Percentiles rank a stretch among this genome's conserved stretches.
Evolutionary conservation across 2,113 vertebrate genomes (phyloP).

Genomic region (Gasterosteus nipponicus): DNA sequence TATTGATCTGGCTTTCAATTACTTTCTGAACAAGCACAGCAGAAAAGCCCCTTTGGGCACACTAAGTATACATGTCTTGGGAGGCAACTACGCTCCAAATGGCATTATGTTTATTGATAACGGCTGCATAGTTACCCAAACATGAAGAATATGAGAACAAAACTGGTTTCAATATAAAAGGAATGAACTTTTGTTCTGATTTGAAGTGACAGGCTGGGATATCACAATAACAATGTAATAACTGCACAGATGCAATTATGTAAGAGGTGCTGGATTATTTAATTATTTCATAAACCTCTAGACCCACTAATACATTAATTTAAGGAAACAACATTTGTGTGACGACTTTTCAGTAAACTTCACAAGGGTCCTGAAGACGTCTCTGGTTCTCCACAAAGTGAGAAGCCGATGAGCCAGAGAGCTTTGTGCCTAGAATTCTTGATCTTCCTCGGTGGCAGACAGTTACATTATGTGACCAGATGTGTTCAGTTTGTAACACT

Average conservation of each 20-base stretch:
- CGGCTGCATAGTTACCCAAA: not conserved
- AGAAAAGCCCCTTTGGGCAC: not conserved
- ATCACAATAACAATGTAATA: not conserved
- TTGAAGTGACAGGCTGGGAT: not conserved
- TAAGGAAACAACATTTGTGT: not conserved
- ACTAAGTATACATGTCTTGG: not conserved
- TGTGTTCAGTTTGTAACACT: conserved; percentile 8
- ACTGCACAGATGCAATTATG: not conserved
- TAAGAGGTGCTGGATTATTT: not conserved
- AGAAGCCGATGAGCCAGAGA: conserved; percentile 29
- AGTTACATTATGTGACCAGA: conserved; percentile 30
- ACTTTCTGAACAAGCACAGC: not conserved
- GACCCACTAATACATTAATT: not conserved
- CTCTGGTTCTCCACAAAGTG: conserved; percentile 7
- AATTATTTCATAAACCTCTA: not conserved
- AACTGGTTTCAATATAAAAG: not conserved
- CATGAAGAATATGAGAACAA: not conserved
- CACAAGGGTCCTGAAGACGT: conserved; percentile 1
- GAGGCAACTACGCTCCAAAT: not conserved
- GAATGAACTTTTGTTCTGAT: not conserved
- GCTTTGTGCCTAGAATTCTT: conserved; percentile 40
- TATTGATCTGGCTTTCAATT: not conserved
- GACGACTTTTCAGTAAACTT: not conserved
- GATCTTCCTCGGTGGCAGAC: conserved; percentile 34
- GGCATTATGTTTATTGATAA: not conserved